Conservation (phyloP, 2,113 vertebrate genomes). For the Talpa occidentalis region DNA sequence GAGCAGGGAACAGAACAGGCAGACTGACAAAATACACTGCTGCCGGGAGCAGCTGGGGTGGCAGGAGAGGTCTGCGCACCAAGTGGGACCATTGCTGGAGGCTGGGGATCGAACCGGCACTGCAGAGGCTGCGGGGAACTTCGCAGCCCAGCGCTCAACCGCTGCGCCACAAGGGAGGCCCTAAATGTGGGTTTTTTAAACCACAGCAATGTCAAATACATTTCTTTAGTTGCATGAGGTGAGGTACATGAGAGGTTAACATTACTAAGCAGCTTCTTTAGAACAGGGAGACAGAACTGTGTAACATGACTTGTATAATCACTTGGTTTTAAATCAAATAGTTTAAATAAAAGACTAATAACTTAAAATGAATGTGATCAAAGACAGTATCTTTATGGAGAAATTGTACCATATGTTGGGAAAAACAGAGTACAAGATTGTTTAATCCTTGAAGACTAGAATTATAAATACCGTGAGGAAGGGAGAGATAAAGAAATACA, state of each 20-base stretch:
- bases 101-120: no score
- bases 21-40: no score
- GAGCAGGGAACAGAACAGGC: no score
- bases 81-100: no score
- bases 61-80: no score
- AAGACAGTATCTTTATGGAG: not conserved
- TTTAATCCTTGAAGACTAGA: not conserved
- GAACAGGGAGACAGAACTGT: not conserved
- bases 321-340: not conserved
- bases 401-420: not conserved
- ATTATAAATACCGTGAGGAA: not conserved
- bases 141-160: no score
- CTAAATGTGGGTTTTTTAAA: not conserved
- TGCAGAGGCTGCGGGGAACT: no score
- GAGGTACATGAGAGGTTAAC: not conserved
- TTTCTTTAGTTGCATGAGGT: not conserved
- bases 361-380: not conserved
- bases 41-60: no score
- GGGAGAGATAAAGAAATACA: not conserved
- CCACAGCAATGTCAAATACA: no score
- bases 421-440: not conserved
- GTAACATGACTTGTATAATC: not conserved
- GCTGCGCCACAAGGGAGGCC: no score
- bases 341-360: not conserved
- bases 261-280: not conserved